Evolutionary conservation across 2,888 invertebrate species (phyloP), one percentile per base, ranked within the genome.

Genomic region (Orthosia incerta): DNA sequence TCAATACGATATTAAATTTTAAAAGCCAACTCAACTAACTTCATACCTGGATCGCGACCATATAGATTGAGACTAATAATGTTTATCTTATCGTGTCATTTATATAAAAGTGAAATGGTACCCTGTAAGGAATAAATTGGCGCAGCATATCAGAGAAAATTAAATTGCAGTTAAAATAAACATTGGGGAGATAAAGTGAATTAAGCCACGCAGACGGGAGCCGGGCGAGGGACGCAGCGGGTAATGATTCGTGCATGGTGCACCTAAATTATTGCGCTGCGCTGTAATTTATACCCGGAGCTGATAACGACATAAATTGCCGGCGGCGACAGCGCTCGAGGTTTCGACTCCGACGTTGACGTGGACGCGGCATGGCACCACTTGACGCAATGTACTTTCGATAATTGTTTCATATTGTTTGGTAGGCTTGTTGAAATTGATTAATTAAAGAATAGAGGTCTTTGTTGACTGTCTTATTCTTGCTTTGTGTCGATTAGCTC

Each of bases 241-340:
- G 96, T 94, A 96, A 96, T 95, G 95, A 96, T 95, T 95, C 96
- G 95, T 95, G 95, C 94, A 94, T 93, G 92, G 95, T 93, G 93
- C 93, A 93, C 94, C 95, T 95, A 95, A 96, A 95, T 96, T 96
- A 96, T 95, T 94, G 94, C 94, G 88, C 92, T 91, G 91, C 91
- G 90, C 85, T 92, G 94, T 95, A 95, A 96, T 96, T 96, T 96
- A 96, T 95, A 94, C 92, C 90, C 93, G 87, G 86, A 93, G 84
- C 93, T 95, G 95, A 95, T 96, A 96, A 96, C 93, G 94, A 91
- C 95, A 95, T 95, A 96, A 96, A 96, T 96, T 91, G 92, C 90
- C 90, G 83, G 86, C 88, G 94, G 92, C 91, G 95, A 95, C 95
- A 94, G 93, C 90, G 91, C 92, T 80, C 76, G 87, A 90, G 90